Base-by-base conservation (phyloP, 2,113 vertebrate genomes). In the Neogale vison region DNA sequence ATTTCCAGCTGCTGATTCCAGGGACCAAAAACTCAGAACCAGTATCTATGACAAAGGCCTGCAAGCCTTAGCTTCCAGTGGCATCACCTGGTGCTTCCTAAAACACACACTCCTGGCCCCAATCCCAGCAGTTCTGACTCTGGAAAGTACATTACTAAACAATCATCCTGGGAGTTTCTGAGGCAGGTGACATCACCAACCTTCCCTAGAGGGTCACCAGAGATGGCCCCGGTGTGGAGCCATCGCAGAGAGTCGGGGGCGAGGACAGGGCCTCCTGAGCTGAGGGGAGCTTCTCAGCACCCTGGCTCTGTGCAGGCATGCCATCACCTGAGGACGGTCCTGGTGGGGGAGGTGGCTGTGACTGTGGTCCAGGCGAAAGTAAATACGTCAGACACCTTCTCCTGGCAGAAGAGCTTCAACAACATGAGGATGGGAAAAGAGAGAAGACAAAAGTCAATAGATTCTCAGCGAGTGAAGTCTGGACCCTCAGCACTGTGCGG, bases 391-490 rank as follows among this genome's bases (percentile, higher is more conserved):
- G 79, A 17, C 1, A 12, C 5, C 17, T 10, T 31, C 36, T 77
- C 82, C 77, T 21, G 47, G 21, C 24, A 89, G 39, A 20, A 18
- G 8, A 84, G 7, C n/a, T 29, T 69, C 18, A 67, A 24, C 24
- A 57, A 3, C n/a, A 1, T 29, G 21, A 31, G 42, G 36, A 23
- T 1, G 0, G 7, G 18, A 36, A 63, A 10, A 26, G 47, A 23
- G 7, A 47, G 2, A n/a, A 59, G 71, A 39, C 57, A 77, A 2
- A 24, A 6, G 2, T 21, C 39, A 13, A 7, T 26, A 71, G n/a
- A 9, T 4, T 26, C 50, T 65, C 50, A 11, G 15, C 2, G 9
- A 42, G 5, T 1, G 0, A 7, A 0, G 4, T 9, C 10, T 29
- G 8, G 3, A 1, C 8, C 1, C 63, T 89, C 24, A 39, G 63